Base-by-base conservation (phyloP, 2,797 vertebrate genomes). In the Chrosomus eos region DNA sequence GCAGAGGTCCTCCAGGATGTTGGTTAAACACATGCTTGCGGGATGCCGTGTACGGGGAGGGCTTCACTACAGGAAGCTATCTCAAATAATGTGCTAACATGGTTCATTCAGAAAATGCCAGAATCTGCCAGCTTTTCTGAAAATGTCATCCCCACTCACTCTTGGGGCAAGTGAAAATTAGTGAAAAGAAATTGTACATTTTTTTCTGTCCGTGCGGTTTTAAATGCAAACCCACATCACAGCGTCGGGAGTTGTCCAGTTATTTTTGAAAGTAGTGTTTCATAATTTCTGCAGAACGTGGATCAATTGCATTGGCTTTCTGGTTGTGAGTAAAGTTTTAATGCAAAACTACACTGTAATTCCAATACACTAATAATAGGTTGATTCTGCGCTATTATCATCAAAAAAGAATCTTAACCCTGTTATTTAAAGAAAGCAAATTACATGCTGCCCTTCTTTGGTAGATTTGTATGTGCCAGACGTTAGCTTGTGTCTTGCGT, bases 331-430 rank as follows among this genome's bases (percentile, higher is more conserved):
- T 45, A 72, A 81, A 88, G 48, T 53, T 75, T 86, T 21, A 67
- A 81, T 67, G 64, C 68, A 43, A n/a, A 84, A 67, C 71, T 72
- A n/a, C 83, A 81, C 87, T 90, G 73, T 90, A 87, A 87, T 90
- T 90, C 80, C 67, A 81, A 88, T 86, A 82, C 81, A 79, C 38
- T 90, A 90, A 89, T 88, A 83, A 89, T 66, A 88, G 86, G 67
- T 82, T 26, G 83, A 83, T 81, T 87, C 77, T 62, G 64, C 53
- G 53, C 86, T 75, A 87, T 85, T 87, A 88, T 85, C 88, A 85
- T 90, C 78, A 90, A 83, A 88, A 72, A 84, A 70, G 51, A 79
- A 81, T 60, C 11, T 64, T 64, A 80, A 87, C 80, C 74, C 88
- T 89, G 78, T 88, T 71, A 90, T 90, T 90, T 81, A 68, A 77